Evolutionary conservation across 2,113 vertebrate genomes (phyloP).

Genomic region (Lasiurus cinereus): DNA sequence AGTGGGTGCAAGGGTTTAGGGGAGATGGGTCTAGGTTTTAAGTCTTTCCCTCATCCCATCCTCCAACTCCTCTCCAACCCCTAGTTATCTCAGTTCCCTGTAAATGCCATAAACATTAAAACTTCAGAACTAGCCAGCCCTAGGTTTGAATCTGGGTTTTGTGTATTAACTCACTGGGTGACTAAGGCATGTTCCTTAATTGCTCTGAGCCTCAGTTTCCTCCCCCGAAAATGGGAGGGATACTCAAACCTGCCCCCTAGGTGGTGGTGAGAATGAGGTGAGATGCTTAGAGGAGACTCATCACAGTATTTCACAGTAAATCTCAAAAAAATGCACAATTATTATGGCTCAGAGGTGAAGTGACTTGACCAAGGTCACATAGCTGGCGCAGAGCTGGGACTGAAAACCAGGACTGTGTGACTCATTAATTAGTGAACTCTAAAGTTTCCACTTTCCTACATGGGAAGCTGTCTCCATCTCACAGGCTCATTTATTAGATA

Average conservation of each 20-base stretch:
- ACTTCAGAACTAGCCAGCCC: background rate
- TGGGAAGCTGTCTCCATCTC: background rate
- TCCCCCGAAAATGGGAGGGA: background rate
- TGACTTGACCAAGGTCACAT: conserved; percentile 18
- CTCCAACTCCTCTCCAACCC: background rate
- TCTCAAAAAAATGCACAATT: background rate
- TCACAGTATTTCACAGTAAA: background rate
- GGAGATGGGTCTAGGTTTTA: background rate
- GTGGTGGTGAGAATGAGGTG: background rate
- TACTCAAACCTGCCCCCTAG: background rate
- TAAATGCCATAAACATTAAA: background rate
- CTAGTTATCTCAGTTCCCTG: background rate
- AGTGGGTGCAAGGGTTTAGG: background rate
- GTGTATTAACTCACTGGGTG: background rate
- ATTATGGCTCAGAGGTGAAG: background rate
- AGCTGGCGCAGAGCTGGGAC: background rate
- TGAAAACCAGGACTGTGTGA: background rate
- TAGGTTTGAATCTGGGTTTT: background rate
- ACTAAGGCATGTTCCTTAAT: conserved; percentile 4
- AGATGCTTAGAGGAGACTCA: background rate
- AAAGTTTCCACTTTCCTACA: background rate
- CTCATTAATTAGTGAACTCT: background rate
- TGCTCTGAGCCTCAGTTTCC: conserved; percentile 10
- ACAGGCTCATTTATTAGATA: background rate
- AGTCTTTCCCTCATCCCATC: background rate